Evolutionary conservation across 1,140 invertebrate genomes (phyloP).

Genomic region (Lithobius niger): DNA sequence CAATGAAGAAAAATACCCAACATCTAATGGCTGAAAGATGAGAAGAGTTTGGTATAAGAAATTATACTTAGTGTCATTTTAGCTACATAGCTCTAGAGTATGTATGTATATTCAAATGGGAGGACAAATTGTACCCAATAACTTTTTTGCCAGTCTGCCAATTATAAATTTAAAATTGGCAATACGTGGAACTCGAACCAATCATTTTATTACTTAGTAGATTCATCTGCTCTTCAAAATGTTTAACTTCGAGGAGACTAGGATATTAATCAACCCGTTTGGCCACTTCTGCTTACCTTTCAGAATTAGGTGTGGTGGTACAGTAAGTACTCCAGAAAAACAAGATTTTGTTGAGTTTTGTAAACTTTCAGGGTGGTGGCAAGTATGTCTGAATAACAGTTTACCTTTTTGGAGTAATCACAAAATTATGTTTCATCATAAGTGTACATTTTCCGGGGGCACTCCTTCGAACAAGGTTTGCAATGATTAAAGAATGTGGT

Average conservation of each 20-base stretch:
- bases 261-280: constrained; percentile 18
- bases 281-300: constrained; percentile 17
- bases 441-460: constrained; percentile 23
- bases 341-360: constrained; percentile 24
- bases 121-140: constrained; percentile 16
- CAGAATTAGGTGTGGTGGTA: constrained; percentile 23
- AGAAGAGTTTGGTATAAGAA: constrained; percentile 29
- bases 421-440: constrained; percentile 33
- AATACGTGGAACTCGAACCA: constrained; percentile 9
- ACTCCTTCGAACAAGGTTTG: constrained; percentile 9
- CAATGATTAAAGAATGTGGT: constrained; percentile 17
- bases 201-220: constrained; percentile 7
- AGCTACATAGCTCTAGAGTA: constrained; percentile 15
- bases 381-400: constrained; percentile 20
- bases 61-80: constrained; percentile 29
- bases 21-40: constrained; percentile 33
- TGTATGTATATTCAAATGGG: constrained; percentile 7
- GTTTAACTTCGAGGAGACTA: constrained; percentile 15
- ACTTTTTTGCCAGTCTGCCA: constrained; percentile 12
- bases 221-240: constrained; percentile 19
- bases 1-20: constrained; percentile 28
- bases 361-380: constrained; percentile 26
- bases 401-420: constrained; percentile 27
- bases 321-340: constrained; percentile 24
- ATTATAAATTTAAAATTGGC: constrained; percentile 20